phyloP scores from a whole-genome alignment of 2,888 invertebrate species.

The Sarcophaga carnaria region DNA sequence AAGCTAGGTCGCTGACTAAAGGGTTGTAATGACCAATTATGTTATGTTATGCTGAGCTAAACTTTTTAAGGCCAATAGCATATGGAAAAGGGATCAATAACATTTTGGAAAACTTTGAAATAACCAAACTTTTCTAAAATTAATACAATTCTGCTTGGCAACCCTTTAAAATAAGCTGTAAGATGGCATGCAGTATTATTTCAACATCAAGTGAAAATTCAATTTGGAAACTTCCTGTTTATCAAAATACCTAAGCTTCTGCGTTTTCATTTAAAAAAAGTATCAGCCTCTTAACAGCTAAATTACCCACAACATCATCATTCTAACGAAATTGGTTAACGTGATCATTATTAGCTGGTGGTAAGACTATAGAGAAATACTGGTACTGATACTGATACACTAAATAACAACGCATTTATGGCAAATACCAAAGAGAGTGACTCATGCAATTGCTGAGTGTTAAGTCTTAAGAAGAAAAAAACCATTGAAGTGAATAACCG shows the following conservation, averaged over 20 bases:
- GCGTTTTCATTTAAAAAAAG: not conserved
- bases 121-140: too few species aligned
- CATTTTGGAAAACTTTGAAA: too few species aligned
- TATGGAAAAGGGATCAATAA: too few species aligned
- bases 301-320: conserved; percentile 31
- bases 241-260: conserved; percentile 43
- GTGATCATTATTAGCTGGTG: conserved; percentile 42
- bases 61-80: too few species aligned
- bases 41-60: too few species aligned
- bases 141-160: not conserved
- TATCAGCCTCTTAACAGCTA: conserved; percentile 4
- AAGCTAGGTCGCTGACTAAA: too few species aligned
- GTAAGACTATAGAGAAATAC: not conserved
- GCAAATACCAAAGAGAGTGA: conserved; percentile 53
- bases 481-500: conserved; percentile 56
- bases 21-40: too few species aligned
- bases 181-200: conserved; percentile 1
- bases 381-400: not conserved
- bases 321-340: too few species aligned
- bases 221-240: conserved; percentile 64
- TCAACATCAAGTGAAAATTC: conserved; percentile 56
- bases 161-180: not conserved
- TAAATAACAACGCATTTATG: conserved; percentile 15
- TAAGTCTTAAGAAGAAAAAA: conserved; percentile 21
- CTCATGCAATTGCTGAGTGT: conserved; percentile 38